Conservation (phyloP, 2,888 invertebrate genomes). For the Tipula helvola region DNA sequence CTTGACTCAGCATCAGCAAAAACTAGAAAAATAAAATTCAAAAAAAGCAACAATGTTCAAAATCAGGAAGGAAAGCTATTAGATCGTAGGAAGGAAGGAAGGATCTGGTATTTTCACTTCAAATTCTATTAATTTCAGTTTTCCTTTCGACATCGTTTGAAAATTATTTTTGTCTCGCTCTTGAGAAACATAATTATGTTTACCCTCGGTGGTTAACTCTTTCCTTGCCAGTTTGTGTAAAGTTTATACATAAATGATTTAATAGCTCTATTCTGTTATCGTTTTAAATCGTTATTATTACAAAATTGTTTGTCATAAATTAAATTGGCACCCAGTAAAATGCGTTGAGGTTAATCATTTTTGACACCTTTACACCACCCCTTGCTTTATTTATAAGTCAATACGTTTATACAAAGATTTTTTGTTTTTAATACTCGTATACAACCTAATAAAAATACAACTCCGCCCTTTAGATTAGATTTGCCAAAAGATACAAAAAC, state of each 20-base stretch:
- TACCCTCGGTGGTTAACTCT: neutral
- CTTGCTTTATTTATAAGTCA: neutral
- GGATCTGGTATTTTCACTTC: constrained; percentile 10
- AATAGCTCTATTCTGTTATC: neutral
- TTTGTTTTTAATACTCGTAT: neutral
- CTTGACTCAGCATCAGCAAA: neutral
- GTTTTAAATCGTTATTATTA: neutral
- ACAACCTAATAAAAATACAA: neutral
- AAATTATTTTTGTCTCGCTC: neutral
- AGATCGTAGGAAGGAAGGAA: constrained; percentile 16
- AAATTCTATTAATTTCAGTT: neutral
- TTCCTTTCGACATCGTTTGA: neutral
- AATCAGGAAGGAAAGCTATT: constrained; percentile 22
- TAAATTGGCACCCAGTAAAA: neutral
- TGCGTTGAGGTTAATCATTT: neutral
- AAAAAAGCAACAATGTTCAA: neutral
- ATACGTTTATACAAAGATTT: neutral
- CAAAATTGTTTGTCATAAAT: neutral
- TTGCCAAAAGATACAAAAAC: neutral
- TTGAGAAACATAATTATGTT: neutral
- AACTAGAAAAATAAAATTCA: neutral
- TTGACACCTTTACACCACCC: neutral
- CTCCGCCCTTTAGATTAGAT: neutral
- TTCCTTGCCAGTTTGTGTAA: neutral
- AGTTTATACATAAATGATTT: neutral